Base-by-base conservation (phyloP, 2,888 invertebrate species). In the Seira musarum region DNA sequence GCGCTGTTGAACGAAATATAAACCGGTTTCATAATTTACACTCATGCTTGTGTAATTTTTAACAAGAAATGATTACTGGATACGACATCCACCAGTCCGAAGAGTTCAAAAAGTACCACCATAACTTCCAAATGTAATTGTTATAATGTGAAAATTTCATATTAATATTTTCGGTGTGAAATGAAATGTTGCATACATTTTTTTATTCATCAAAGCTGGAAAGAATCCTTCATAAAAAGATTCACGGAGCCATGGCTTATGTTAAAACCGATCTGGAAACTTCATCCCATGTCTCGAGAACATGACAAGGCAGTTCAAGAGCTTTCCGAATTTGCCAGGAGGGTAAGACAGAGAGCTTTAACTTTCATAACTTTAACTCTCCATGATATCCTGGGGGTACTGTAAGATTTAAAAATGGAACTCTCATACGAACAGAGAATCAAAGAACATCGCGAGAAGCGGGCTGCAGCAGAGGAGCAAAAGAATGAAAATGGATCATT, bases 31-130 rank as follows among this genome's bases (percentile, higher is more conserved):
- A n/a, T n/a, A n/a, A n/a, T n/a, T n/a, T n/a, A n/a, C n/a, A n/a
- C n/a, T n/a, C n/a, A n/a, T n/a, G n/a, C 17, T 53, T 22, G 19
- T 64, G 3, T 19, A 17, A 30, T 25, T 66, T 30, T 1, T 17
- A 76, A 6, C 10, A n/a, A 73, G 75, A 75, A 35, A 68, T 68
- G 68, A 68, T 75, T 25, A 75, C 63, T 6, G 75, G 75, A 17
- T 68, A 25, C 46, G 46, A 68, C 21, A 61, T 57, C 1, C 15
- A 49, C 15, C 46, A 57, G 0, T 65, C 63, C 2, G 63, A 40
- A 1, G 75, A 68, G 53, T 53, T 22, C 1, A 1, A 17, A 2
- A 24, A 63, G 15, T 68, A 68, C 63, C 63, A 68, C 25, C 63
- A 68, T 21, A 68, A 75, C 30, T 75, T 75, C 49, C 61, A 68